Evolutionary conservation across 2,113 vertebrate species (phyloP), one percentile per base, ranked within the genome.

Genomic region (Rhinogobius similis): DNA sequence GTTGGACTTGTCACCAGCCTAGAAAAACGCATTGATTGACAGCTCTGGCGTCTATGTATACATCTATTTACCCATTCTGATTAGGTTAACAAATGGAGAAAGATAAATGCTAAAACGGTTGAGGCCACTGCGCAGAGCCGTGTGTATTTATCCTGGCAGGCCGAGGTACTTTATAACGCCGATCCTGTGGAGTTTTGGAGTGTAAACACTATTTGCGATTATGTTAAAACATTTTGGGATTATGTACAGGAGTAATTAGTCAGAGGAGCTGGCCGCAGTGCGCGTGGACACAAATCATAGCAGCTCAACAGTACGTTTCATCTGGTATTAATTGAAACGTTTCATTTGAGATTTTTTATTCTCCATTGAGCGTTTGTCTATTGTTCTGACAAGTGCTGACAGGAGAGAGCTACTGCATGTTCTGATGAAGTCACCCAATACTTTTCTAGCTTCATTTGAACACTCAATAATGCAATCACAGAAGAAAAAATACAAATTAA

Each of bases 191-290:
- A 69, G 72, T 79, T 86, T 84, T 77, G 69, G 65, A 62, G 56
- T 87, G 72, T 86, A 90, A 90, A 91, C 89, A 87, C 70, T 77
- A 86, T 86, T 68, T 71, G 81, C 79, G 86, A 92, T 92, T 91
- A 90, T 89, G 82, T 87, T 81, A 89, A 88, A 90, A 90, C 85
- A 89, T 86, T 93, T 89, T 75, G 86, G 81, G 90, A 91, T 91
- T 90, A 91, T 90, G 88, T 83, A 81, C 86, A 91, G 79, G 78
- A 82, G 81, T 70, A 89, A 92, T 92, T 91, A 92, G 81, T 89
- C 84, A 89, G 80, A 21, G 68, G 70, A 84, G 77, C 73, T 65
- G 77, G 75, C 70, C 81, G 62, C 20, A 14, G 43, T 13, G 72
- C 67, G 65, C 62, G 74, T 24, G 61, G 69, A 81, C 72, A 70